phyloP scores from a whole-genome alignment of 2,888 invertebrate genomes.

The Papilio protenor region DNA sequence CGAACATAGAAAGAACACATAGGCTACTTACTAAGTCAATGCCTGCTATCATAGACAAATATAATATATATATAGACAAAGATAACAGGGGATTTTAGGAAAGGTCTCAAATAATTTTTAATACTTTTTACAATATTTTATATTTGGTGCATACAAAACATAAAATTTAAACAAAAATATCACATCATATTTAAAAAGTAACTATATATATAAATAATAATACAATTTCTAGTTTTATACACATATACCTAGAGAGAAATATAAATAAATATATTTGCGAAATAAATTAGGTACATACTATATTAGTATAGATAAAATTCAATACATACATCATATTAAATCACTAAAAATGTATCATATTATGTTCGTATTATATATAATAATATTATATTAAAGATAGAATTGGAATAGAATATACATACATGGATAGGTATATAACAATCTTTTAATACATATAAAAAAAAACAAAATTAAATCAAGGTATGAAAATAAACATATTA shows the following conservation, averaged over 20 bases:
- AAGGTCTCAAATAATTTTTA: neutral
- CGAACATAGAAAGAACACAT: too few relatives aligned
- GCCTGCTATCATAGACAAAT: too few relatives aligned
- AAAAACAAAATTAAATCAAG: neutral
- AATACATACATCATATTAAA: conserved; percentile 25
- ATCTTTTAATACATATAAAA: neutral
- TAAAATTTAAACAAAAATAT: conserved; percentile 5
- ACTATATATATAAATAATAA: neutral
- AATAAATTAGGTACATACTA: neutral
- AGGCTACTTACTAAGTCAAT: too few relatives aligned
- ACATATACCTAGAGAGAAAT: neutral
- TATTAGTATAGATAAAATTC: conserved; percentile 6
- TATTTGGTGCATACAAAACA: conserved; percentile 19
- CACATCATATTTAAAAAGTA: conserved; percentile 6
- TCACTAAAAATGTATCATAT: neutral
- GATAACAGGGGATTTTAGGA: neutral
- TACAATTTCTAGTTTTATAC: neutral
- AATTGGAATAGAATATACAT: too few relatives aligned
- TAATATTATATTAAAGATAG: too few relatives aligned
- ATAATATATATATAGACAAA: too few relatives aligned
- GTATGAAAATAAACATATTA: neutral
- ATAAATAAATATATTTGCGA: neutral
- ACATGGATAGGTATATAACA: neutral
- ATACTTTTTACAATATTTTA: neutral
- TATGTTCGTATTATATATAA: neutral